Percentiles rank a stretch among this genome's conserved stretches.
Evolutionary conservation across 2,113 vertebrate genomes (phyloP).

Genomic region (Chroicocephalus ridibundus): DNA sequence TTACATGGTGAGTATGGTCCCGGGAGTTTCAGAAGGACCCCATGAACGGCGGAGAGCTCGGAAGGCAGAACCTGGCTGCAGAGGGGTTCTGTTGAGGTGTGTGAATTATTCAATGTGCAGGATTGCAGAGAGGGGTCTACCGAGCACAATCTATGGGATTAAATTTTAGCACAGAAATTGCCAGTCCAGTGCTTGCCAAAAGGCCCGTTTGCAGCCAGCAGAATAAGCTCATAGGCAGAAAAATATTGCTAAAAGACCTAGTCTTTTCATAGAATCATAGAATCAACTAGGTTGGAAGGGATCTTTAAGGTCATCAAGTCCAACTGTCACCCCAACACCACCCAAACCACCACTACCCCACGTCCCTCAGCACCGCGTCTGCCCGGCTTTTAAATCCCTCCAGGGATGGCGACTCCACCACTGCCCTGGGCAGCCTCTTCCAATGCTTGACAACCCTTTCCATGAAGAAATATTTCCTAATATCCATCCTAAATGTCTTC

Average conservation of each 20-base stretch:
- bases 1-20: fast-evolving
- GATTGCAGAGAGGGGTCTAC: no score
- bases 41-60: fast-evolving
- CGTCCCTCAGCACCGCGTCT: not conserved
- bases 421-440: not conserved
- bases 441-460: not conserved
- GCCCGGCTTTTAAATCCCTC: not conserved
- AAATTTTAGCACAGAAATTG: not conserved
- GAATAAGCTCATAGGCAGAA: fast-evolving
- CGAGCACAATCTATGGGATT: fast-evolving
- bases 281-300: not conserved
- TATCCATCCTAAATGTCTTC: not conserved
- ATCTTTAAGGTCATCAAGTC: not conserved
- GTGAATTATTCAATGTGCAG: fast-evolving
- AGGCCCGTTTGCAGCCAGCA: not conserved
- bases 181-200: not conserved
- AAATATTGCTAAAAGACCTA: fast-evolving
- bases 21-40: not conserved
- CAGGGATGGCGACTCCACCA: not conserved
- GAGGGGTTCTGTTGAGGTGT: not conserved
- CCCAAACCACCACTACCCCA: not conserved
- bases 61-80: not conserved
- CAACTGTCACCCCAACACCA: not conserved
- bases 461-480: fast-evolving
- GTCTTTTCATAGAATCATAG: not conserved